These are phyloP conservation scores for Phenganax stokvisi DNA, from an alignment of 92 coral and sea anemone genomes.

Conservation along the genomic window DNA sequence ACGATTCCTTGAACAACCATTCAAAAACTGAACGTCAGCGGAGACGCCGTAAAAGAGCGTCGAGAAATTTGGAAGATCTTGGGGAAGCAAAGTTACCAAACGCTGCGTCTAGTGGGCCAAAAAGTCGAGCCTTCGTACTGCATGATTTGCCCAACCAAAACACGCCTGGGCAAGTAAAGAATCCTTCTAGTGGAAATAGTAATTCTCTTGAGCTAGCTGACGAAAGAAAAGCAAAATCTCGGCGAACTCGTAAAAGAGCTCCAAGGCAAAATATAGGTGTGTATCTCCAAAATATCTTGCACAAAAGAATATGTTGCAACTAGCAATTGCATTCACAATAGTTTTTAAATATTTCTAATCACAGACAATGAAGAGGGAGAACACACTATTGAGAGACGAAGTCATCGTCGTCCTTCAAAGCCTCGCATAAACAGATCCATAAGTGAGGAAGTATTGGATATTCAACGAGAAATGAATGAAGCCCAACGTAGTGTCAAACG, in stretches of 20 bases:
- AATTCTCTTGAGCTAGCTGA: slow-evolving; percentile 33
- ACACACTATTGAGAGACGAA: slow-evolving; percentile 31
- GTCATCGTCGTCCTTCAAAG: slow-evolving; percentile 33
- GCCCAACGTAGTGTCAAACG: slow-evolving; percentile 22
- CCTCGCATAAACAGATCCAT: slow-evolving; percentile 34
- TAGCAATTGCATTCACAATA: neutral
- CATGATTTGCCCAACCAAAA: slow-evolving; percentile 71
- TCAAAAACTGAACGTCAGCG: slow-evolving; percentile 46
- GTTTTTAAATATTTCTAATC: neutral
- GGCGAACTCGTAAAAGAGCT: slow-evolving; percentile 30
- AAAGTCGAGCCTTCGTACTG: slow-evolving; percentile 61
- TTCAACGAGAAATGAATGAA: slow-evolving; percentile 36
- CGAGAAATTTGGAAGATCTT: slow-evolving; percentile 80
- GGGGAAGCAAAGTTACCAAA: slow-evolving; percentile 48
- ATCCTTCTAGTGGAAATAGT: slow-evolving; percentile 40
- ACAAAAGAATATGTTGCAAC: no score
- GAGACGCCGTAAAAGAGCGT: slow-evolving; percentile 74
- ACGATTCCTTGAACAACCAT: slow-evolving; percentile 23
- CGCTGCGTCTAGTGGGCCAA: slow-evolving; percentile 61
- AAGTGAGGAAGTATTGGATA: slow-evolving; percentile 34
- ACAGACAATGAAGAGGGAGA: slow-evolving; percentile 30
- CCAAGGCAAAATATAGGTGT: slow-evolving; percentile 23
- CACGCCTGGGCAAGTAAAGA: slow-evolving; percentile 38
- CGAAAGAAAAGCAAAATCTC: slow-evolving; percentile 30
- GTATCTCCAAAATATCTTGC: no score